These are phyloP conservation scores for Narcine bancroftii DNA, from an alignment of 2,113 vertebrate species.

Conservation along the genomic window DNA sequence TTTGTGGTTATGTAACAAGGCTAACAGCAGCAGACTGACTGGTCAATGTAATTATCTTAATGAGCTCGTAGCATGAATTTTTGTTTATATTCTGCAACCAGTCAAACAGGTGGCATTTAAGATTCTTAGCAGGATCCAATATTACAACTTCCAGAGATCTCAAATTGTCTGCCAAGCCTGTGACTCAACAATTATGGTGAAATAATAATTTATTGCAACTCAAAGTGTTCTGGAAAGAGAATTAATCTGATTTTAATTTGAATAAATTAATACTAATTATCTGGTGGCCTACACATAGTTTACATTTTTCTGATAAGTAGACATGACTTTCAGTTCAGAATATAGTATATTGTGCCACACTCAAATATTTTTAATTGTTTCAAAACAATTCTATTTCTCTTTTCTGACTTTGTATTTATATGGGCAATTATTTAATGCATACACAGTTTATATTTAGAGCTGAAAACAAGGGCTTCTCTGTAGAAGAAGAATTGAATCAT, in stretches of 20 bases:
- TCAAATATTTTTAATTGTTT: not conserved
- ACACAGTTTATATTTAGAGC: not conserved
- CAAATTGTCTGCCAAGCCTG: too few species aligned
- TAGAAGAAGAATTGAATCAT: not conserved
- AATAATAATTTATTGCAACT: too few species aligned
- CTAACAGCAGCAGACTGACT: too few species aligned
- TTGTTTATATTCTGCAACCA: too few species aligned
- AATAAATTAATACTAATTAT: not conserved
- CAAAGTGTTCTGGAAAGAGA: too few species aligned
- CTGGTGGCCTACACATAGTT: not conserved
- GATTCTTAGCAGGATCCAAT: too few species aligned
- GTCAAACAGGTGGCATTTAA: too few species aligned
- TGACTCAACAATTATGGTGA: too few species aligned
- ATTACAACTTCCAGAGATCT: too few species aligned
- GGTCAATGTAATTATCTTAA: too few species aligned
- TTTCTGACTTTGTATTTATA: not conserved
- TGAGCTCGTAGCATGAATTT: too few species aligned
- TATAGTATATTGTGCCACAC: not conserved
- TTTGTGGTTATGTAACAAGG: too few species aligned
- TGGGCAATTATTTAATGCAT: not conserved
- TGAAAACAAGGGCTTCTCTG: constrained; percentile 29
- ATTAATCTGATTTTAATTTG: not conserved
- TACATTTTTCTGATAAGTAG: not conserved
- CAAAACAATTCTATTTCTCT: not conserved
- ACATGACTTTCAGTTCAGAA: not conserved